phyloP scores from a whole-genome alignment of 2,113 vertebrate species.

The Heloderma charlesbogerti region DNA sequence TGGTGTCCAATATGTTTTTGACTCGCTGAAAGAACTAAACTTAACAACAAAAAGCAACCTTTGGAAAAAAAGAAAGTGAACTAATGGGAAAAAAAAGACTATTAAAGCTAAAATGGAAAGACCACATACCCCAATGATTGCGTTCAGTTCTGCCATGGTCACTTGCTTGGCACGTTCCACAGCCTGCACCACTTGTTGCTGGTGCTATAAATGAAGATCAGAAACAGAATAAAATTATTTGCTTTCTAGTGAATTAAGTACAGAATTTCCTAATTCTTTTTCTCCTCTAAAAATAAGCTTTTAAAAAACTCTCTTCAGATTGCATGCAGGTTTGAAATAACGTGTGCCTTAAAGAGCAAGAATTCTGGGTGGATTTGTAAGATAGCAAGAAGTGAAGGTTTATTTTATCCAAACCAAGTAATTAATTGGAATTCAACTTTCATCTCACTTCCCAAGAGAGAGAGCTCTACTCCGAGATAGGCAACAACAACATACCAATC shows the following conservation, averaged over 20 bases:
- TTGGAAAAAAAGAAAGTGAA: conserved; percentile 68
- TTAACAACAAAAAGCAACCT: conserved; percentile 44
- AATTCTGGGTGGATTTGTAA: neutral
- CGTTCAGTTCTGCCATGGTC: conserved; percentile 98
- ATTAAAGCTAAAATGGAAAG: conserved; percentile 88
- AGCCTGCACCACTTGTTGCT: conserved; percentile 98
- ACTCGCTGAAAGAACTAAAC: conserved; percentile 10
- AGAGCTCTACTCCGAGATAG: conserved; percentile 21
- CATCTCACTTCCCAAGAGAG: neutral
- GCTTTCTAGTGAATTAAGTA: conserved; percentile 74
- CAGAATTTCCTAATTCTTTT: conserved; percentile 58
- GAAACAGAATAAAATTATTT: conserved; percentile 82
- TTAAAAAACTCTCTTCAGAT: conserved; percentile 46
- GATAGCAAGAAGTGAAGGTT: neutral
- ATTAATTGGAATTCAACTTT: conserved; percentile 30
- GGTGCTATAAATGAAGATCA: conserved; percentile 89
- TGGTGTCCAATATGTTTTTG: neutral
- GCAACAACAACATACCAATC: neutral
- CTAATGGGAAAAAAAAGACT: conserved; percentile 75
- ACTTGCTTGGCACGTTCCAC: conserved; percentile 98
- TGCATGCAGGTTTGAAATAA: conserved; percentile 63
- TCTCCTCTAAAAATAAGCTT: conserved; percentile 33
- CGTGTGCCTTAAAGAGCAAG: conserved; percentile 25
- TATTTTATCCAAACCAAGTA: conserved; percentile 30
- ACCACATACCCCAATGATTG: conserved; percentile 99